Conservation (phyloP, 2,888 invertebrate genomes). For the Tetragonula carbonaria region DNA sequence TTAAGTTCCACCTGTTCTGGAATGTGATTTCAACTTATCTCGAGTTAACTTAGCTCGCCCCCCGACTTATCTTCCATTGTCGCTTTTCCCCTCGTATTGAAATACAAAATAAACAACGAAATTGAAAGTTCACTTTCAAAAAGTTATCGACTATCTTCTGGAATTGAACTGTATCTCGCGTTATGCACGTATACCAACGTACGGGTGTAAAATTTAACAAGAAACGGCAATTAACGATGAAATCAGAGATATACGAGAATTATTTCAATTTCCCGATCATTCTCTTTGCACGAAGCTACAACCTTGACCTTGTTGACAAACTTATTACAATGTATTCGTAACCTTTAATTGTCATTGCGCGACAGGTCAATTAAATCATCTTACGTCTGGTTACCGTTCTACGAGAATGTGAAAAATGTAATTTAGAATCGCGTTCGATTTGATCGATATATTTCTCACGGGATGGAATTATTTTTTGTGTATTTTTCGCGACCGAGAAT, state of each 20-base stretch:
- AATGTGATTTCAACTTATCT: not conserved
- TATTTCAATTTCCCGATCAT: too few relatives aligned
- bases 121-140: not conserved
- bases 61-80: not conserved
- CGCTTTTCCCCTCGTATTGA: not conserved
- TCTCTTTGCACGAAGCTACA: not conserved
- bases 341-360: not conserved
- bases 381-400: not conserved
- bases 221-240: too few relatives aligned
- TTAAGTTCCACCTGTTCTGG: slow-evolving; percentile 1
- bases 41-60: not conserved
- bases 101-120: not conserved
- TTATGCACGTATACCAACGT: not conserved
- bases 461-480: too few relatives aligned
- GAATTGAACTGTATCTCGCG: not conserved
- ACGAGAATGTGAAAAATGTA: not conserved
- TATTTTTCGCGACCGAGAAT: not conserved
- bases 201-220: too few relatives aligned
- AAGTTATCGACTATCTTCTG: not conserved
- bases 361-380: not conserved
- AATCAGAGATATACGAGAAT: too few relatives aligned
- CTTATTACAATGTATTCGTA: not conserved
- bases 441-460: not conserved
- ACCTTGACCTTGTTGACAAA: slow-evolving; percentile 1
- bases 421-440: not conserved